Base-by-base conservation (phyloP, 2,888 invertebrate species). In the Hemicrepidius hirtus region DNA sequence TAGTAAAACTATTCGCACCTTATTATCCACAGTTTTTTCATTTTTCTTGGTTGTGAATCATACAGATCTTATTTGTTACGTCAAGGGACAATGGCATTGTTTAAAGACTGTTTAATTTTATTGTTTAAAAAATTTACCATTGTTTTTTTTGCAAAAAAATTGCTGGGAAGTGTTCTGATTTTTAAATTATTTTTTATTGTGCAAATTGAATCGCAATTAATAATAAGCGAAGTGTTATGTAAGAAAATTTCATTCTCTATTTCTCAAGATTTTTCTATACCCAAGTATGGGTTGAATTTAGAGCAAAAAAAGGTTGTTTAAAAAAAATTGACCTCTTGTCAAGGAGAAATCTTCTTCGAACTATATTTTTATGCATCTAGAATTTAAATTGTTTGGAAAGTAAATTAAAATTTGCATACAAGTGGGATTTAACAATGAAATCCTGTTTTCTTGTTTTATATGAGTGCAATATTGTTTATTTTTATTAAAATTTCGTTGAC, bases 371-470 rank as follows among this genome's bases (percentile, higher is more conserved):
- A 32, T 53, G 53, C 53, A 2, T 9, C 1, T 13, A 28, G 53
- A 53, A 53, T 53, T 53, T 53, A 32, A 53, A 53, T 53, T 49
- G 6, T 53, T 53, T 24, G 53, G 53, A 53, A 53, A 53, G 53
- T 28, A 49, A 21, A 21, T 20, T 9, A 3, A 32, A 53, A 53
- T 53, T 53, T 53, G 53, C 53, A 53, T 53, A 28, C 13, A 32
- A 18, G 18, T 49, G 49, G 21, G 28, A 32, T 53, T 53, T 32
- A 53, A 28, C 32, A 28, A 28, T 53, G n/a, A 9, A 49, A 21
- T 21, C 21, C n/a, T n/a, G 20, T 21, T 46, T 46, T 37, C 37
- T 12, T 12, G 13, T 40, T 20, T 49, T 12, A 21, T 20, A 12
- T 9, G n/a, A 10, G n/a, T 13, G 53, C 13, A 32, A 28, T 53